These are phyloP conservation scores for Zaprionus capensis DNA, from an alignment of 1,140 invertebrate species.

Conservation along the genomic window DNA sequence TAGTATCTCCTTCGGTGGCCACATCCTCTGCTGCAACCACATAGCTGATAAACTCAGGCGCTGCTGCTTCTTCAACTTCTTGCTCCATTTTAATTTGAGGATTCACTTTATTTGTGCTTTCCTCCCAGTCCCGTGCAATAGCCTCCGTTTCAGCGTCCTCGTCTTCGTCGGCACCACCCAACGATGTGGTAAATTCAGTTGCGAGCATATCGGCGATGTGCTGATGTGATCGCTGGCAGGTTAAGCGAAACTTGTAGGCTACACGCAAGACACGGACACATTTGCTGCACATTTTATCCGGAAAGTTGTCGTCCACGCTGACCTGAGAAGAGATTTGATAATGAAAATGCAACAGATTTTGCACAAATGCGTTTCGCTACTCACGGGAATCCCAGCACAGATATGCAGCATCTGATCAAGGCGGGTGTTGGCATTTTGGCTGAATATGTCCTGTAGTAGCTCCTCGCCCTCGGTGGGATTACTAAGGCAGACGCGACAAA, in stretches of 20 bases:
- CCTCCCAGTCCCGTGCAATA: constrained; percentile 52
- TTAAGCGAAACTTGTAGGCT: constrained; percentile 67
- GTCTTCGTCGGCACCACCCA: constrained; percentile 18
- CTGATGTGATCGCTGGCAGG: constrained; percentile 72
- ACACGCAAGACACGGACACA: constrained; percentile 55
- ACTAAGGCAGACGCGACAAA: constrained; percentile 85
- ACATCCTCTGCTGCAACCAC: constrained; percentile 23
- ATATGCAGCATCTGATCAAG: constrained; percentile 85
- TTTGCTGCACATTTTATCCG: constrained; percentile 72
- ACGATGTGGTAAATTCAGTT: constrained; percentile 26
- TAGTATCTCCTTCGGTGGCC: constrained; percentile 26
- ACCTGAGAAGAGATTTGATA: constrained; percentile 34
- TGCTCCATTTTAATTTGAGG: constrained; percentile 47
- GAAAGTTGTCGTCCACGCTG: constrained; percentile 67
- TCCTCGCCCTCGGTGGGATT: constrained; percentile 74
- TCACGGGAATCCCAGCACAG: constrained; percentile 69
- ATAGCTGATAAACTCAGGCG: constrained; percentile 35
- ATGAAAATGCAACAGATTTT: background rate
- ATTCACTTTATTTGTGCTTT: constrained; percentile 43
- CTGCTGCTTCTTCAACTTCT: constrained; percentile 9
- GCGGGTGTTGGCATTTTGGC: constrained; percentile 84
- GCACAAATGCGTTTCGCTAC: background rate
- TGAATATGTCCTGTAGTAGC: constrained; percentile 86
- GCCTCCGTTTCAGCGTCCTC: constrained; percentile 42
- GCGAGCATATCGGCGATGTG: constrained; percentile 64